Evolutionary conservation across 2,888 invertebrate species (phyloP).

Genomic region (Sinotaia quadrata): DNA sequence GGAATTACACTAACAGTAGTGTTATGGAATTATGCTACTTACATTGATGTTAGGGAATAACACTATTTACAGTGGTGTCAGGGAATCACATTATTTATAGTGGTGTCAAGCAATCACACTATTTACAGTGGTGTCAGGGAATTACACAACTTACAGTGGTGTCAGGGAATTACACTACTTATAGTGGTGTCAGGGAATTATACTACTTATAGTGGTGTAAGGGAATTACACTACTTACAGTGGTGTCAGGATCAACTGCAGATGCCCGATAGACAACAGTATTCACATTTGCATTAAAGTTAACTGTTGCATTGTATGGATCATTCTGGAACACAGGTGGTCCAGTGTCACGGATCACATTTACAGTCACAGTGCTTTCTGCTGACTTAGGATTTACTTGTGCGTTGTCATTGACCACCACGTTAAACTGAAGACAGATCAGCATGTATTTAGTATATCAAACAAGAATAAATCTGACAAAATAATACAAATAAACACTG

Average conservation of each 20-base stretch:
- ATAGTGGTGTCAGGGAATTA: background rate
- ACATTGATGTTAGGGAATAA: no score
- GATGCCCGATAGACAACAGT: conserved; percentile 31
- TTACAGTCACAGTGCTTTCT: conserved; percentile 29
- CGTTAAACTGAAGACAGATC: conserved; percentile 37
- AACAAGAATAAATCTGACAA: no score
- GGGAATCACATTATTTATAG: no score
- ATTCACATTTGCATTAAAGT: conserved; percentile 43
- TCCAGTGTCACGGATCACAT: conserved; percentile 29
- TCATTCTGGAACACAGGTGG: conserved; percentile 33
- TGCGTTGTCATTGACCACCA: conserved; percentile 39
- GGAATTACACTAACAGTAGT: no score
- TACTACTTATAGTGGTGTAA: background rate
- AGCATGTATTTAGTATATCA: no score
- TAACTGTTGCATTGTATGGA: conserved; percentile 43
- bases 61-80: no score
- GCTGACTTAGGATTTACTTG: conserved; percentile 33
- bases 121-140: no score
- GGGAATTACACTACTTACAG: conserved; percentile 6
- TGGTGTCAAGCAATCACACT: no score
- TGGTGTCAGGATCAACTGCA: conserved; percentile 29
- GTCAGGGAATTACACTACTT: background rate
- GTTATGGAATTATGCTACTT: no score
- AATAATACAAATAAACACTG: no score
- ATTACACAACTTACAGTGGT: no score